These are phyloP conservation scores for Matsumyia berberina DNA, from an alignment of 2,888 invertebrate species.

Conservation along the genomic window DNA sequence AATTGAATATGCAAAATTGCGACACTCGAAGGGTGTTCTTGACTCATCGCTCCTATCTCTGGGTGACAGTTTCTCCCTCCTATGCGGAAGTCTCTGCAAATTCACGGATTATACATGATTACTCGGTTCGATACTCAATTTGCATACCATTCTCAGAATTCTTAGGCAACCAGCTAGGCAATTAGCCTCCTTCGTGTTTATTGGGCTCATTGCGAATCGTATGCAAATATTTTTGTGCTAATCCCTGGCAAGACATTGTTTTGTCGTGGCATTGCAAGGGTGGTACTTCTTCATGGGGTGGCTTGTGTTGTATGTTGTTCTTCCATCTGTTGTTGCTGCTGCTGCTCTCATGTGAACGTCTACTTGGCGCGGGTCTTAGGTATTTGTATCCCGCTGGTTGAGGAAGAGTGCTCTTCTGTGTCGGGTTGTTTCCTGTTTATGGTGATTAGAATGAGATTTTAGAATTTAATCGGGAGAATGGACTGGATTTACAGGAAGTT, in stretches of 20 bases:
- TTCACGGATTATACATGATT: constrained; percentile 59
- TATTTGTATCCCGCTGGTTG: constrained; percentile 25
- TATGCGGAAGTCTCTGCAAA: constrained; percentile 53
- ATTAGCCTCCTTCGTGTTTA: constrained; percentile 37
- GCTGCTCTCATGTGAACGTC: constrained; percentile 14
- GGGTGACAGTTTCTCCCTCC: constrained; percentile 9
- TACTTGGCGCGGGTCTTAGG: background rate
- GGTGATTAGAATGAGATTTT: background rate
- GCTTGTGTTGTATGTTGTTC: constrained; percentile 11
- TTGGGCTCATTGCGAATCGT: constrained; percentile 21
- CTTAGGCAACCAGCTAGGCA: constrained; percentile 10
- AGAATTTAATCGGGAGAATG: background rate
- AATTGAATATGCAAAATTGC: constrained; percentile 27
- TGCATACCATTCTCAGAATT: constrained; percentile 46
- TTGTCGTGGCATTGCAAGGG: constrained; percentile 22
- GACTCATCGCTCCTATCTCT: constrained; percentile 1
- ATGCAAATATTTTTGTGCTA: constrained; percentile 48
- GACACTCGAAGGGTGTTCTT: constrained; percentile 9
- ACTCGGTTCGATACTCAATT: constrained; percentile 44
- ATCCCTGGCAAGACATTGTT: constrained; percentile 29
- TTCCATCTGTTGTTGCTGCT: constrained; percentile 3
- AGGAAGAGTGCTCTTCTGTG: background rate
- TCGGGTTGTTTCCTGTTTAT: background rate
- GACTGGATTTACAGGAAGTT: constrained; percentile 1
- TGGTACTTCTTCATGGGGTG: constrained; percentile 40